These are phyloP conservation scores for Xenus cinereus DNA, from an alignment of 2,113 vertebrate species.

Conservation along the genomic window DNA sequence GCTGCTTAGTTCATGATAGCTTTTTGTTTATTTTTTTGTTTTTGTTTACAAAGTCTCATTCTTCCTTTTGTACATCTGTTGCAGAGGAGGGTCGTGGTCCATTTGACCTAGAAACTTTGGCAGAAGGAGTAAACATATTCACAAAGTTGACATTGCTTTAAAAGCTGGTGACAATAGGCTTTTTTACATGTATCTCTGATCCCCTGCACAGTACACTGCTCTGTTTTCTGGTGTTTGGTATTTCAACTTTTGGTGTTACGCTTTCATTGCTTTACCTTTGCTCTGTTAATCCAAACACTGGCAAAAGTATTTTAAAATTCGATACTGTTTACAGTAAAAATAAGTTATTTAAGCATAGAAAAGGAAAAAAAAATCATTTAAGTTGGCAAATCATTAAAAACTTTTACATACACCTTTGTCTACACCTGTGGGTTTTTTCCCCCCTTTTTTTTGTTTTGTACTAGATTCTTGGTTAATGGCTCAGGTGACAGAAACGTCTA, in stretches of 20 bases:
- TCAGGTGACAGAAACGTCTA: conserved; percentile 37
- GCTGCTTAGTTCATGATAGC: conserved; percentile 66
- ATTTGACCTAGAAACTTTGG: conserved; percentile 83
- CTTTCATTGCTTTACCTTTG: conserved; percentile 32
- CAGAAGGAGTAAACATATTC: conserved; percentile 81
- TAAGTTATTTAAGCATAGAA: conserved; percentile 28
- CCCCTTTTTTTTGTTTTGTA: neutral
- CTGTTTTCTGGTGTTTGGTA: neutral
- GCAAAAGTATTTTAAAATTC: neutral
- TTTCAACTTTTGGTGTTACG: neutral
- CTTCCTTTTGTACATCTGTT: conserved; percentile 76
- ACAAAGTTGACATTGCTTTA: conserved; percentile 63
- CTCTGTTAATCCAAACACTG: conserved; percentile 11
- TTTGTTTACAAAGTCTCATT: conserved; percentile 73
- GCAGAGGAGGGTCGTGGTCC: conserved; percentile 73
- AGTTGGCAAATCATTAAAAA: conserved; percentile 27
- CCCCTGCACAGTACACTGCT: neutral
- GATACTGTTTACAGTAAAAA: conserved; percentile 20
- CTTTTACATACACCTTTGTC: neutral
- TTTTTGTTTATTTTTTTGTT: neutral
- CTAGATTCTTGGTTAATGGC: conserved; percentile 43
- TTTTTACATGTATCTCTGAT: neutral
- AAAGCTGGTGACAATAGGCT: conserved; percentile 47
- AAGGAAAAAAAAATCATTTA: neutral
- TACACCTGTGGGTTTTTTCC: neutral